These are phyloP conservation scores for Aphidius ervi DNA, from an alignment of 1,140 invertebrate genomes.

Conservation along the genomic window DNA sequence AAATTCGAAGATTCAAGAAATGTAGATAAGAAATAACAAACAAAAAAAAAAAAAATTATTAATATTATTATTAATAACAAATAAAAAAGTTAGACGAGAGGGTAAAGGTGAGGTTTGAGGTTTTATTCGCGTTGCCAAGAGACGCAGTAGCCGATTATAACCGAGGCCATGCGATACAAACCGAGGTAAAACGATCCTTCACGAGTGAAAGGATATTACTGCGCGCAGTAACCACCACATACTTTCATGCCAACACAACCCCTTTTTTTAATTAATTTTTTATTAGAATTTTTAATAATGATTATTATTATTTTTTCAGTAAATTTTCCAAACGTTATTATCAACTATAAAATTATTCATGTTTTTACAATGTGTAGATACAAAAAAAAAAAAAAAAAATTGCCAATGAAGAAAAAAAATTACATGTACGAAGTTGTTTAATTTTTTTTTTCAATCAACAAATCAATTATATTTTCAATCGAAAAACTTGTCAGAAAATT, in stretches of 20 bases:
- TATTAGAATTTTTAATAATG: background rate
- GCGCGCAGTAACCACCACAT: constrained; percentile 10
- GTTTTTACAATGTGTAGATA: background rate
- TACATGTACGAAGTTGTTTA: too few relatives aligned
- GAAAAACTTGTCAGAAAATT: too few relatives aligned
- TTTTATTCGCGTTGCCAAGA: constrained; percentile 18
- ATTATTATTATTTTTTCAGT: background rate
- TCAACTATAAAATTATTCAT: too few relatives aligned
- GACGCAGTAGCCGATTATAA: constrained; percentile 7
- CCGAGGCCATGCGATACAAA: constrained; percentile 8
- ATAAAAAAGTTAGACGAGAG: background rate
- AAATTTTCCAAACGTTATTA: constrained; percentile 16
- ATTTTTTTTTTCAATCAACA: too few relatives aligned
- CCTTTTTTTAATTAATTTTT: constrained; percentile 10
- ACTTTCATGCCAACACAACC: constrained; percentile 9
- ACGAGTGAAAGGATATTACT: constrained; percentile 6
- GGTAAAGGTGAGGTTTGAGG: constrained; percentile 11
- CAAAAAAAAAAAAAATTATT: background rate
- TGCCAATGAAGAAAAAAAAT: too few relatives aligned
- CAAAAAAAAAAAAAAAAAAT: too few relatives aligned
- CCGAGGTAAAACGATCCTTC: constrained; percentile 10
- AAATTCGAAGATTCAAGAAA: too few relatives aligned
- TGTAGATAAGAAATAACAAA: background rate
- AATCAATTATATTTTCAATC: too few relatives aligned
- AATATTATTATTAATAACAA: background rate